Evolutionary conservation across 2,797 vertebrate genomes (phyloP).

Genomic region (Eurystomus glaucurus): DNA sequence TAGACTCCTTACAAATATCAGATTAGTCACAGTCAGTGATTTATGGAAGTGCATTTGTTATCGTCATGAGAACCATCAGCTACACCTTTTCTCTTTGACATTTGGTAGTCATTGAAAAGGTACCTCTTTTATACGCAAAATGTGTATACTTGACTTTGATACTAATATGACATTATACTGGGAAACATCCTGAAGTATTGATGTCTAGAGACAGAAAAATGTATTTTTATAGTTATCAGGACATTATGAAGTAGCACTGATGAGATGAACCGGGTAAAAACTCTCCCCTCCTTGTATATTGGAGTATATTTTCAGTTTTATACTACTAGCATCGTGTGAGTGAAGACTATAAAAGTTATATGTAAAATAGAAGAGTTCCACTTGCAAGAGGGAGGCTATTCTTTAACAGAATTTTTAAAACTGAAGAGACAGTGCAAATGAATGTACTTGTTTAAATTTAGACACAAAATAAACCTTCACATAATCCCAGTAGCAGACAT

Average conservation of each 20-base stretch:
- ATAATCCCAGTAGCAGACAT: neutral
- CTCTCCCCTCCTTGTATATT: neutral
- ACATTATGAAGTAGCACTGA: neutral
- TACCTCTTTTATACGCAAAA: neutral
- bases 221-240: neutral
- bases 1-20: neutral
- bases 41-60: neutral
- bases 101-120: neutral
- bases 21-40: neutral
- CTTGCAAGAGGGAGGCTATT: neutral
- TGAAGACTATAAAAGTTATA: neutral
- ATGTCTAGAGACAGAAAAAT: neutral
- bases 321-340: neutral
- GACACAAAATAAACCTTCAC: neutral
- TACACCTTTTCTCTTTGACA: neutral
- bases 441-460: neutral
- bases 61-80: neutral
- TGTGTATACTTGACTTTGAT: neutral
- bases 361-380: neutral
- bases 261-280: neutral
- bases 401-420: neutral
- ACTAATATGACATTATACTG: neutral
- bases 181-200: neutral
- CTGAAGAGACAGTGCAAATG: neutral
- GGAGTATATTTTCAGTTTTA: neutral